Percentiles rank a stretch among this genome's conserved stretches.
Conservation (phyloP, 2,113 vertebrate genomes). For the Chaetorhynchus papuensis region DNA sequence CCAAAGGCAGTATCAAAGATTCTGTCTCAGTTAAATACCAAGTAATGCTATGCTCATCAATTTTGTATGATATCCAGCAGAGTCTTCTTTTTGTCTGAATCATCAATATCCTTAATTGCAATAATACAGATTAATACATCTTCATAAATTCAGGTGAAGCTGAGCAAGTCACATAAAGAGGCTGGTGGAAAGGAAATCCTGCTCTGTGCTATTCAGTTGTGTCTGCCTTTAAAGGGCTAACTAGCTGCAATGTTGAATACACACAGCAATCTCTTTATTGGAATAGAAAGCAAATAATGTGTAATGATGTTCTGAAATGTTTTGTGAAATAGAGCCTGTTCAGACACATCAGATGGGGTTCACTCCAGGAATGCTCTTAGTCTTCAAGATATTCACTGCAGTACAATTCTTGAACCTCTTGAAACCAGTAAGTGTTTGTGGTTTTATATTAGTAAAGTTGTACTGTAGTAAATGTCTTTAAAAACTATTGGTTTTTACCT, state of each 20-base stretch:
- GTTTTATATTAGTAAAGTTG: background rate
- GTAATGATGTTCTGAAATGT: background rate
- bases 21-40: background rate
- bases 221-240: background rate
- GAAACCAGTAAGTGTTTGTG: background rate
- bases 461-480: background rate
- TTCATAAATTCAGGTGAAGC: background rate
- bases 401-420: background rate
- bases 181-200: background rate
- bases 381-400: background rate
- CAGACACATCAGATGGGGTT: background rate
- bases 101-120: background rate
- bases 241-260: background rate
- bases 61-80: background rate
- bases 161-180: background rate
- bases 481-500: conserved; percentile 8
- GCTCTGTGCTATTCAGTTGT: background rate
- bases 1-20: background rate
- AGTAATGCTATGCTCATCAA: background rate
- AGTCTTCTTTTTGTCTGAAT: background rate
- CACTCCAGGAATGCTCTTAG: background rate
- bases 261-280: background rate
- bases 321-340: background rate
- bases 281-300: background rate
- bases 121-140: background rate